Percentiles rank a stretch among this genome's conserved stretches.
phyloP scores from a whole-genome alignment of 2,797 vertebrate species.

The Catamblyrhynchus diadema region DNA sequence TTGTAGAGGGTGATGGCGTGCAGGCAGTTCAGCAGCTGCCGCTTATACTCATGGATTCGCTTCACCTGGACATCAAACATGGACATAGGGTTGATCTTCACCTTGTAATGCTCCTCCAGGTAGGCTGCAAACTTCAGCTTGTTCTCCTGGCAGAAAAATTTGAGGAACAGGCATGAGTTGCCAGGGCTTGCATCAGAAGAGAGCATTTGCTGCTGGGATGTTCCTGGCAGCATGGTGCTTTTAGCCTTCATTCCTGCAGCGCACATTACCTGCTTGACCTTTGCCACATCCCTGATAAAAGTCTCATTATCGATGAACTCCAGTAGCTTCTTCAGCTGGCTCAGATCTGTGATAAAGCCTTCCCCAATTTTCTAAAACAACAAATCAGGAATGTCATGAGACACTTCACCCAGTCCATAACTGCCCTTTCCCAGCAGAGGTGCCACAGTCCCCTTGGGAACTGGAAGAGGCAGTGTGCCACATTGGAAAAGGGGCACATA shows the following conservation, averaged over 20 bases:
- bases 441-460: accelerated
- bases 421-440: background rate
- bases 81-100: conserved; percentile 83
- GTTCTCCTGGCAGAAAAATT: conserved; percentile 77
- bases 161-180: background rate
- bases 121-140: conserved; percentile 84
- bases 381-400: background rate
- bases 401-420: background rate
- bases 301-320: conserved; percentile 74
- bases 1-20: conserved; percentile 85
- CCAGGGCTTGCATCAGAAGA: background rate
- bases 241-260: background rate
- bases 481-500: background rate
- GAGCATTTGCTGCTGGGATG: background rate
- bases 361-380: conserved; percentile 82
- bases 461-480: background rate
- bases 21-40: conserved; percentile 86
- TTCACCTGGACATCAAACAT: conserved; percentile 89
- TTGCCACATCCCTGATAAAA: conserved; percentile 84
- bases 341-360: conserved; percentile 82
- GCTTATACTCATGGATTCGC: conserved; percentile 88
- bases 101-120: conserved; percentile 81
- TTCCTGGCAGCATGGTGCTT: background rate
- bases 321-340: conserved; percentile 81
- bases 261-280: conserved; percentile 82